Evolutionary conservation across 2,888 invertebrate genomes (phyloP).

Genomic region (Vanessa cardui): DNA sequence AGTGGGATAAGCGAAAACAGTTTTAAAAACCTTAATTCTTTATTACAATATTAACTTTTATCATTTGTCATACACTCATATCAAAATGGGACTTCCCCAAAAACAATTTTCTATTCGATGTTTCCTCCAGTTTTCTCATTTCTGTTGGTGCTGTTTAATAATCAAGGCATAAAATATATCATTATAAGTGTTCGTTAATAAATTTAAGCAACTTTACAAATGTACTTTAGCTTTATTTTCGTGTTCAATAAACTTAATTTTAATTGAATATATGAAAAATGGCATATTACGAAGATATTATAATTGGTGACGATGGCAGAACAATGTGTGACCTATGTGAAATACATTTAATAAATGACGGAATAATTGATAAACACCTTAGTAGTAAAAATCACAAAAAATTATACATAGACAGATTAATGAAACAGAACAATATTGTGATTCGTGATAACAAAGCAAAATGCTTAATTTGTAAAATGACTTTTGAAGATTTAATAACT

Average conservation of each 20-base stretch:
- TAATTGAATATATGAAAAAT: conserved; percentile 30
- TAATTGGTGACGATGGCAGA: conserved; percentile 43
- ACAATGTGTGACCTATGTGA: conserved; percentile 53
- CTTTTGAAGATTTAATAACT: conserved; percentile 29
- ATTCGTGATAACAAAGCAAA: conserved; percentile 26
- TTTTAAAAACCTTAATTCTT: too few relatives aligned
- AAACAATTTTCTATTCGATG: too few relatives aligned
- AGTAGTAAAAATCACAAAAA: conserved; percentile 46
- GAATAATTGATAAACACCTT: conserved; percentile 48
- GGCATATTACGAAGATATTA: conserved; percentile 55
- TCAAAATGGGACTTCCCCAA: too few relatives aligned
- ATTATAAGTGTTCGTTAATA: too few relatives aligned
- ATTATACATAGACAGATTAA: conserved; percentile 46
- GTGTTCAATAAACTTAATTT: background rate
- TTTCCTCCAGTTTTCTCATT: too few relatives aligned
- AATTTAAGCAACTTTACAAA: too few relatives aligned
- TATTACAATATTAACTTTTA: too few relatives aligned
- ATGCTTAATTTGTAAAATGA: conserved; percentile 50
- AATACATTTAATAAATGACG: conserved; percentile 42
- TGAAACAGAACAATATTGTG: conserved; percentile 50
- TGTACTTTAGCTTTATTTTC: background rate
- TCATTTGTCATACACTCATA: too few relatives aligned
- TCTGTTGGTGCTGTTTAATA: too few relatives aligned
- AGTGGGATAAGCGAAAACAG: too few relatives aligned
- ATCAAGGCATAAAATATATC: too few relatives aligned